Evolutionary conservation across 1,140 invertebrate species (phyloP), one percentile per base, ranked within the genome.

Genomic region (Philotrypesis tridentata): DNA sequence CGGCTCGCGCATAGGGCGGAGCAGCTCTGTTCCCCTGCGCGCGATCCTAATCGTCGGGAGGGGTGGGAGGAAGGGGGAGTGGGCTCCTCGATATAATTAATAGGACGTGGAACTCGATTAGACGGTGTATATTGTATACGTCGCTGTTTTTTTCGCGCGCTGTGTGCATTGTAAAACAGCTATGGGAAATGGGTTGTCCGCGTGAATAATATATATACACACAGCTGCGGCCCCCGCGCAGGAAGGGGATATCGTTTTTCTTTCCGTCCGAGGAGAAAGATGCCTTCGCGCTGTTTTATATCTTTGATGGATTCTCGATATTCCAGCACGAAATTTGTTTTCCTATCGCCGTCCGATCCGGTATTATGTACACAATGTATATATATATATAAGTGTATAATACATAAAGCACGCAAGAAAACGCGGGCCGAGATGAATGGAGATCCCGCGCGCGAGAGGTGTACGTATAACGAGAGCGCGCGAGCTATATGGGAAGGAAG

Each of bases 11-110:
- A 79, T 37, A 72, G 70, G 60, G 67, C 40, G 65, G 65, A 8
- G n/a, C 37, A 63, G 33, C 63, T 68, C 48, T 40, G 63, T 55
- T 78, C 12, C 7, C 12, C 7, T 48, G 37, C 14, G 25, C n/a
- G 29, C 21, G 33, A 80, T 55, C 14, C 40, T 55, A 55, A 80
- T 80, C 70, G 55, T 25, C 31, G 17, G 25, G n/a, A 33, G n/a
- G n/a, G n/a, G n/a, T n/a, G n/a, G n/a, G n/a, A n/a, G n/a, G n/a
- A n/a, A n/a, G n/a, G n/a, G n/a, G n/a, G n/a, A n/a, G n/a, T n/a
- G n/a, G n/a, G n/a, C n/a, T n/a, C n/a, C 7, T 55, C 55, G 31
- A 63, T 80, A 68, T 80, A 80, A 80, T 80, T 80, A 80, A 80
- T 80, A 74, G 61, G 79, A 80, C 63, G 48, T 33, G 12, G 37